Evolutionary conservation across 2,797 vertebrate species (phyloP), one percentile per base, ranked within the genome.

Genomic region (Percopsis omiscomaycus): DNA sequence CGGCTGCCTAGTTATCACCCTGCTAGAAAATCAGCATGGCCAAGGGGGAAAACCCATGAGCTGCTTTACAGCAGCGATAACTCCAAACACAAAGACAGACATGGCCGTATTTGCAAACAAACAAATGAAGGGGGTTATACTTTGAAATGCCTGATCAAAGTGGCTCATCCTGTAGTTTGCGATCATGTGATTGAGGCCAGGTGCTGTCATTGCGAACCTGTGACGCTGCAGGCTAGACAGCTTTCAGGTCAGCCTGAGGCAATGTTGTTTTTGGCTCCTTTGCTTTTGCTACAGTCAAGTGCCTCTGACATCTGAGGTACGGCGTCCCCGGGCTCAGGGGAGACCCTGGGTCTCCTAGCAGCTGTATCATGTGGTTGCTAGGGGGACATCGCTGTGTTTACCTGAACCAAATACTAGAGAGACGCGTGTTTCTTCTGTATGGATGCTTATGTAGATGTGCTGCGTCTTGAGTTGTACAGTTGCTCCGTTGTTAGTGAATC

Each of bases 61-160:
- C 45, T 42, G n/a, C 55, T 15, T 15, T 10, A 16, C 28, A 10
- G 3, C 32, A 32, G 30, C 37, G 37, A 42, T 2, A 42, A 6
- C 37, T 30, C 49, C 49, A 45, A 79, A 51, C 44, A 59, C 6
- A 48, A 66, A 46, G 50, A 52, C 28, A 30, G 22, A 53, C 44
- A 27, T 5, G 44, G 45, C 42, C 6, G 0, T 54, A 64, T 87
- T 85, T 85, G 79, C 77, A 84, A 78, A 74, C 68, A 85, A 77
- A 61, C 87, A 87, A 88, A 85, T 84, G 73, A 79, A 57, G 79
- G 61, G 8, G 65, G 71, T 64, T 64, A 60, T 42, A 6, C 64
- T 85, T 75, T 49, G 59, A 77, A 73, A 78, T 53, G 48, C 28
- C 55, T 67, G 84, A 84, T 87, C 77, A 86, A 88, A 89, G 55